Base-by-base conservation (phyloP, 2,888 invertebrate genomes). In the Pachycephus smyrnensis region DNA sequence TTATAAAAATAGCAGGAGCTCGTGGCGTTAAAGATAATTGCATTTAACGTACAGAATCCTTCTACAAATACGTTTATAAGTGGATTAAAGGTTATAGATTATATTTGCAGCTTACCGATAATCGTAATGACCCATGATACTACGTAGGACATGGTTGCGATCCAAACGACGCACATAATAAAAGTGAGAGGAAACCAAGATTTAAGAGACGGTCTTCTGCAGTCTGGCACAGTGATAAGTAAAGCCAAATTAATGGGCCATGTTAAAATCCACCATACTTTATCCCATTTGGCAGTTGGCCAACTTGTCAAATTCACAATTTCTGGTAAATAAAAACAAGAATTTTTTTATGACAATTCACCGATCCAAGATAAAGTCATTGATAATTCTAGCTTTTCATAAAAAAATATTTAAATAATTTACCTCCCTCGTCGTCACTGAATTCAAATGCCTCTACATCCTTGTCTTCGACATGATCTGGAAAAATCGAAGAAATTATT, bases 91-190 rank as follows among this genome's bases (percentile, higher is more conserved):
- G 23, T 55, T 55, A 55, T 55, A 0, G 0, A 55, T 9, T 55
- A 9, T 9, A 23, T 23, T 23, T 9, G 0, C 23, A 23, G 85
- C 89, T 88, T 92, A 97, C 97, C 97, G 79, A 97, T 93, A 73
- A 95, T 93, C 77, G 97, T 95, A 77, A 97, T 96, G 88, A 97
- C 94, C 97, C 97, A 98, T 33, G 97, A 96, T 73, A 96, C 95
- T n/a, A 97, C 82, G 89, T 97, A 98, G 0, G 97, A 96, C 11
- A 96, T 94, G 1, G 93, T 91, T 0, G 96, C 96, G 81, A 98
- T 96, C 97, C 97, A 98, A 0, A 95, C 92, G 78, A 97, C 94
- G 87, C 97, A 96, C 95, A 97, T 95, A 12, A 94, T 79, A 88
- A 98, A 97, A 0, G 97, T 96, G 0, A 95, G 82, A 0, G 94